Evolutionary conservation across 2,888 invertebrate genomes (phyloP).

Genomic region (Sminthurides aquaticus): DNA sequence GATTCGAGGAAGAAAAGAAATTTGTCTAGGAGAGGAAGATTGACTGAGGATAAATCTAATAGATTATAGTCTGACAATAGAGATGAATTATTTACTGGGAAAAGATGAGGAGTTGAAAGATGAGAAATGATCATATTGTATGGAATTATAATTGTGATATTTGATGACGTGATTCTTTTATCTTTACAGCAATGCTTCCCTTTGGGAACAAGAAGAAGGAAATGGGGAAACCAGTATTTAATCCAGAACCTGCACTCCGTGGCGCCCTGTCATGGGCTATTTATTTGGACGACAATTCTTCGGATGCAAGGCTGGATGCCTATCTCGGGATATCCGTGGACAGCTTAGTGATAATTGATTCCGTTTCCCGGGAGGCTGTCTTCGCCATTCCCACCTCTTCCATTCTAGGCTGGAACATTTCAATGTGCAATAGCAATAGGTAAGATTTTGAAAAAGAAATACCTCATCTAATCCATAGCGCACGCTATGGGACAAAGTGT

Average conservation of each 20-base stretch:
- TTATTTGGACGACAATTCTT: slow-evolving; percentile 60
- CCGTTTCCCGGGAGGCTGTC: slow-evolving; percentile 69
- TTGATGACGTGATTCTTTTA: too few species aligned
- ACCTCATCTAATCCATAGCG: too few species aligned
- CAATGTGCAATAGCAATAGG: slow-evolving; percentile 49
- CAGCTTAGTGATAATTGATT: slow-evolving; percentile 78
- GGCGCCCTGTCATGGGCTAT: slow-evolving; percentile 81
- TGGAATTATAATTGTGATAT: too few species aligned
- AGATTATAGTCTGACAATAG: too few species aligned
- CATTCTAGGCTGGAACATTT: slow-evolving; percentile 65
- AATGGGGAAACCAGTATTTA: slow-evolving; percentile 62
- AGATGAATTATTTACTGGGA: too few species aligned
- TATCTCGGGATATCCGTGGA: slow-evolving; percentile 81
- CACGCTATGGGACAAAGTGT: too few species aligned
- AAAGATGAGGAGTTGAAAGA: too few species aligned
- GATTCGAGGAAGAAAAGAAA: too few species aligned
- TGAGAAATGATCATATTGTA: too few species aligned
- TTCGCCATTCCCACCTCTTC: slow-evolving; percentile 77
- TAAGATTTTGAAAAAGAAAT: neutral
- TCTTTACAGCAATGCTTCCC: slow-evolving; percentile 62
- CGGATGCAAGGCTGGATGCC: slow-evolving; percentile 62
- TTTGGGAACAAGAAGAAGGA: slow-evolving; percentile 70
- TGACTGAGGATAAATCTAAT: too few species aligned
- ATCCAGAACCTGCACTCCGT: slow-evolving; percentile 63
- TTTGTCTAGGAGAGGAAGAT: too few species aligned